phyloP scores from a whole-genome alignment of 2,797 vertebrate species.

The Alouatta caraya region DNA sequence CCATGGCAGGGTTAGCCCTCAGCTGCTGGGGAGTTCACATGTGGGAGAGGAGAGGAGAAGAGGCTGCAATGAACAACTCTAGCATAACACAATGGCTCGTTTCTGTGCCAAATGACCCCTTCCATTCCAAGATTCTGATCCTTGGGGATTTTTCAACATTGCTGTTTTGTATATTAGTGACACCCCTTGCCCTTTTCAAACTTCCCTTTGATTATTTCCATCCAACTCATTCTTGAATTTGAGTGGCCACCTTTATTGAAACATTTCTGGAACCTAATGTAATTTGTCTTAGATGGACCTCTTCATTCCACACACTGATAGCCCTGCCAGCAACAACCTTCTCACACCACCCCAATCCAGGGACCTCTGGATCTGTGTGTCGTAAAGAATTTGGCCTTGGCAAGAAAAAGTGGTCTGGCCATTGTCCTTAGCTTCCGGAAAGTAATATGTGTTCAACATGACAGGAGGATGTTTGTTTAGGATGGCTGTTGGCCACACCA shows the following conservation, averaged over 20 bases:
- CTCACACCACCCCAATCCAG: fast-evolving
- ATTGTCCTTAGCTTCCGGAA: not conserved
- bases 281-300: not conserved
- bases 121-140: not conserved
- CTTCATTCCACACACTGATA: fast-evolving
- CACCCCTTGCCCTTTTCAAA: not conserved
- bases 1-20: not conserved
- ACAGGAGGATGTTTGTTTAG: not conserved
- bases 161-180: not conserved
- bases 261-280: not conserved
- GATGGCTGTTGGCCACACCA: not conserved
- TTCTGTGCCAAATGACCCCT: not conserved
- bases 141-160: not conserved
- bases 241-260: not conserved
- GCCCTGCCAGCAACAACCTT: not conserved
- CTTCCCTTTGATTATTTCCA: not conserved
- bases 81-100: not conserved
- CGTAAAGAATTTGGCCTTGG: not conserved
- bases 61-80: not conserved
- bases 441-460: fast-evolving
- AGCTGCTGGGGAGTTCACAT: not conserved
- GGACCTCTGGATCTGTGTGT: not conserved
- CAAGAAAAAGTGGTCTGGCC: too few species aligned
- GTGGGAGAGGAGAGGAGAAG: not conserved
- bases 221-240: not conserved